Conservation (phyloP, 2,888 invertebrate genomes). For the Platynereis dumerilii region DNA sequence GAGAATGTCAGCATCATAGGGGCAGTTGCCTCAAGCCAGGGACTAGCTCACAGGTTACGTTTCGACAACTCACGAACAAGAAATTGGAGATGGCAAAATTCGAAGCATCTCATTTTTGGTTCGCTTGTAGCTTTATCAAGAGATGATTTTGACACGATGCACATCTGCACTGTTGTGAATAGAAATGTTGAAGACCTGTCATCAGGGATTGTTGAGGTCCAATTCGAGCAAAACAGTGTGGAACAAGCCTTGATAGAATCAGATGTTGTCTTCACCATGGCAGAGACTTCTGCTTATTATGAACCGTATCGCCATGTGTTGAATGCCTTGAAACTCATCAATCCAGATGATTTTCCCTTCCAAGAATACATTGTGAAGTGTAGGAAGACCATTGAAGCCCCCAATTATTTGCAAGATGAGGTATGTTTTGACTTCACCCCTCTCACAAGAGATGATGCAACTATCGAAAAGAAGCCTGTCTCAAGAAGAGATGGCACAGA, state of each 20-base stretch:
- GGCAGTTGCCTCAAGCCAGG: slow-evolving; percentile 38
- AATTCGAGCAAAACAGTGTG: slow-evolving; percentile 37
- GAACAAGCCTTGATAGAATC: slow-evolving; percentile 2
- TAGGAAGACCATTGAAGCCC: slow-evolving; percentile 52
- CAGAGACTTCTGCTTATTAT: slow-evolving; percentile 81
- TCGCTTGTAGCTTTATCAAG: slow-evolving; percentile 76
- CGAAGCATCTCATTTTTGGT: slow-evolving; percentile 74
- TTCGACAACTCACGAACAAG: slow-evolving; percentile 34
- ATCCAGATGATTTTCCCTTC: slow-evolving; percentile 71
- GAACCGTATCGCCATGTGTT: slow-evolving; percentile 82
- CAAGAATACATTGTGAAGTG: slow-evolving; percentile 72
- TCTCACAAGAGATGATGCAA: no score
- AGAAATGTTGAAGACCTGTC: slow-evolving; percentile 56
- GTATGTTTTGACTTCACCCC: slow-evolving; percentile 13
- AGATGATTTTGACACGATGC: slow-evolving; percentile 73
- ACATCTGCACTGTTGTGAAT: slow-evolving; percentile 71
- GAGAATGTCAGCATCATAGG: slow-evolving; percentile 41
- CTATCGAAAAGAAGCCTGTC: no score
- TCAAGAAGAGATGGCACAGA: no score
- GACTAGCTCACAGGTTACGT: slow-evolving; percentile 38
- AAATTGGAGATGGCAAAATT: slow-evolving; percentile 62
- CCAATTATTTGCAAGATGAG: slow-evolving; percentile 59
- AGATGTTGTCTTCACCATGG: slow-evolving; percentile 67
- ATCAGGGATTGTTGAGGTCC: slow-evolving; percentile 45
- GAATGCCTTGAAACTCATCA: slow-evolving; percentile 72